Percentiles rank a stretch among this genome's conserved stretches.
These are phyloP conservation scores for Lithosia quadra DNA, from an alignment of 2,888 invertebrate species.

Conservation along the genomic window DNA sequence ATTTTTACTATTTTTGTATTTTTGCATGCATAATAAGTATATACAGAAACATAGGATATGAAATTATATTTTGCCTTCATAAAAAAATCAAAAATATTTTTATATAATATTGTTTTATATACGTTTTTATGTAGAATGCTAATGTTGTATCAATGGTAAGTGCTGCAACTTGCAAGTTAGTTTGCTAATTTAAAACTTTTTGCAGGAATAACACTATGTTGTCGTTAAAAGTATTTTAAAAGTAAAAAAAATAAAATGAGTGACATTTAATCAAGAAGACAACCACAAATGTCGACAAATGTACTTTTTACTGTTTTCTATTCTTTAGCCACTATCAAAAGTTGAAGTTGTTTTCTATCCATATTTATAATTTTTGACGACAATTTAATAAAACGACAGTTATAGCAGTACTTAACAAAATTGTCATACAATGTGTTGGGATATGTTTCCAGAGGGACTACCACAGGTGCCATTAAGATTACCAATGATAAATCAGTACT, in stretches of 20 bases:
- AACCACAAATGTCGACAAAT: neutral
- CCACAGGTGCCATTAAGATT: neutral
- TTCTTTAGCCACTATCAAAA: too few species aligned
- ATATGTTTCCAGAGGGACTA: conserved; percentile 6
- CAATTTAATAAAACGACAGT: neutral
- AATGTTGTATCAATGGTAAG: too few species aligned
- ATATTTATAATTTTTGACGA: neutral
- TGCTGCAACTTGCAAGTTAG: too few species aligned
- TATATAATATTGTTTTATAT: too few species aligned
- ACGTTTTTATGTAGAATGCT: too few species aligned
- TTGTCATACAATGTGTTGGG: conserved; percentile 15
- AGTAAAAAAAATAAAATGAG: neutral
- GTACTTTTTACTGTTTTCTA: neutral
- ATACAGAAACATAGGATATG: too few species aligned
- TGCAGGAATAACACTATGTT: neutral
- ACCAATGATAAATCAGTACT: neutral
- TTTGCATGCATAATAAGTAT: too few species aligned
- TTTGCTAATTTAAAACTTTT: neutral
- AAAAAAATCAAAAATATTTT: too few species aligned
- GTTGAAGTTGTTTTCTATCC: neutral
- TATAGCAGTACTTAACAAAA: too few species aligned
- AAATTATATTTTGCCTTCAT: too few species aligned
- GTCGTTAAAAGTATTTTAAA: neutral
- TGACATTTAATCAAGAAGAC: conserved; percentile 1
- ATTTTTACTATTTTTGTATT: too few species aligned